A percentile compares a stretch with the other conserved stretches of the same genome.
Evolutionary conservation across 1,140 invertebrate species (phyloP).

Genomic region (Druon quercuslanigerum): DNA sequence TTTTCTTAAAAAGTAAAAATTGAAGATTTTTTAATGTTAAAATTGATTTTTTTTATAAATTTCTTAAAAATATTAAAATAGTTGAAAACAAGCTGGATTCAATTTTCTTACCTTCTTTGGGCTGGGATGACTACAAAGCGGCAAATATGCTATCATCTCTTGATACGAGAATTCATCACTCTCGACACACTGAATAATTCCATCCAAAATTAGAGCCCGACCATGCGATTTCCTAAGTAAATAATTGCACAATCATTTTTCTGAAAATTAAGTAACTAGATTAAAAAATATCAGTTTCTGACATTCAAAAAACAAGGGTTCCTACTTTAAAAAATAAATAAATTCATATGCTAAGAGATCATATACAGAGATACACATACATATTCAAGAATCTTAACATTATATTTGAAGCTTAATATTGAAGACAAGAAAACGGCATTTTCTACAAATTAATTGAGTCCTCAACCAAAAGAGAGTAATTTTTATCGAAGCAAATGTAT

Average conservation of each 20-base stretch:
- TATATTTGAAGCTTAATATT: too few relatives aligned
- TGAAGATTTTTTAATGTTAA: background rate
- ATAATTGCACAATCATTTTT: too few relatives aligned
- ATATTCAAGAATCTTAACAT: too few relatives aligned
- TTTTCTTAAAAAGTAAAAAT: background rate
- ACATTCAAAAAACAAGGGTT: background rate
- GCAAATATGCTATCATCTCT: conserved; percentile 98
- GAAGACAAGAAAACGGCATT: too few relatives aligned
- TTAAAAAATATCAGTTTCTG: conserved; percentile 2
- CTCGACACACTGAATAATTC: conserved; percentile 97
- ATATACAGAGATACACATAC: too few relatives aligned
- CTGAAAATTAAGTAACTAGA: background rate
- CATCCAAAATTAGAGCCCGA: conserved; percentile 92
- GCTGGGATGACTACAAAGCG: conserved; percentile 92
- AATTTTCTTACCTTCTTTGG: conserved; percentile 86
- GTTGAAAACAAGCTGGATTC: too few relatives aligned
- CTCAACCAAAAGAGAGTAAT: too few relatives aligned
- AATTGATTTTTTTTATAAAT: background rate
- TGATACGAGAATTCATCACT: conserved; percentile 98
- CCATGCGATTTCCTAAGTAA: conserved; percentile 85
- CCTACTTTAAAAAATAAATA: too few relatives aligned
- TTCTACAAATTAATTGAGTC: too few relatives aligned
- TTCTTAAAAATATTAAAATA: too few relatives aligned
- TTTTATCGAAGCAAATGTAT: too few relatives aligned
- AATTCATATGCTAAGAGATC: too few relatives aligned